A percentile compares a stretch with the other conserved stretches of the same genome.
phyloP scores from a whole-genome alignment of 2,113 vertebrate genomes.

The Nicator chloris region DNA sequence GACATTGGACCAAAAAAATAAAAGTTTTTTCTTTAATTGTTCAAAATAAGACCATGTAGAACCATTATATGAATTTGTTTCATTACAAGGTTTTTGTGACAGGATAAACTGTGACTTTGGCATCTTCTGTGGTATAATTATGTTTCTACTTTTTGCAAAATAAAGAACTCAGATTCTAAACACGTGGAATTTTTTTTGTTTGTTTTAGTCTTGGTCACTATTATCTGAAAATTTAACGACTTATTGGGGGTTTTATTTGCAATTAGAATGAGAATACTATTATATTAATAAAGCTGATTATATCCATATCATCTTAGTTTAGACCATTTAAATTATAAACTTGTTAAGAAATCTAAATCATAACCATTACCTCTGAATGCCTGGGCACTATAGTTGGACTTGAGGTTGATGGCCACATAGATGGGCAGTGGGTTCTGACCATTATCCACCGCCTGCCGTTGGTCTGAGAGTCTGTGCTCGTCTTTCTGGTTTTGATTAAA shows the following conservation, averaged over 20 bases:
- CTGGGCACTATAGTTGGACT: slow-evolving; percentile 73
- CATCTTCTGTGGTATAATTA: not conserved
- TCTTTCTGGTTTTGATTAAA: slow-evolving; percentile 66
- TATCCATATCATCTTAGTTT: not conserved
- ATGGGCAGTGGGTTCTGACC: slow-evolving; percentile 85
- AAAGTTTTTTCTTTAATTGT: not conserved
- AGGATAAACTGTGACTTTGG: not conserved
- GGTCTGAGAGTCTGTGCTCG: slow-evolving; percentile 74
- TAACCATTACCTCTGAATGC: slow-evolving; percentile 75
- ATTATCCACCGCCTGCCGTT: slow-evolving; percentile 70
- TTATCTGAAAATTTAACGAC: not conserved
- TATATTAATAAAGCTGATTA: not conserved
- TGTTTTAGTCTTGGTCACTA: not conserved
- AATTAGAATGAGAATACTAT: not conserved
- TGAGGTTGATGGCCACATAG: slow-evolving; percentile 84
- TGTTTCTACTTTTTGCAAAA: not conserved
- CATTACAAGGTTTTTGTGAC: not conserved
- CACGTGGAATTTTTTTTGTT: no score
- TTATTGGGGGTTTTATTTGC: not conserved
- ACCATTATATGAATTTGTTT: not conserved
- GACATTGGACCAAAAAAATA: not conserved
- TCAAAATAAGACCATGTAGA: not conserved
- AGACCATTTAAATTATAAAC: not conserved
- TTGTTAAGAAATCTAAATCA: not conserved
- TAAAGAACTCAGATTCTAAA: not conserved